Evolutionary conservation across 92 coral and sea anemone genomes (phyloP).

Genomic region (Epizoanthus ramosus): DNA sequence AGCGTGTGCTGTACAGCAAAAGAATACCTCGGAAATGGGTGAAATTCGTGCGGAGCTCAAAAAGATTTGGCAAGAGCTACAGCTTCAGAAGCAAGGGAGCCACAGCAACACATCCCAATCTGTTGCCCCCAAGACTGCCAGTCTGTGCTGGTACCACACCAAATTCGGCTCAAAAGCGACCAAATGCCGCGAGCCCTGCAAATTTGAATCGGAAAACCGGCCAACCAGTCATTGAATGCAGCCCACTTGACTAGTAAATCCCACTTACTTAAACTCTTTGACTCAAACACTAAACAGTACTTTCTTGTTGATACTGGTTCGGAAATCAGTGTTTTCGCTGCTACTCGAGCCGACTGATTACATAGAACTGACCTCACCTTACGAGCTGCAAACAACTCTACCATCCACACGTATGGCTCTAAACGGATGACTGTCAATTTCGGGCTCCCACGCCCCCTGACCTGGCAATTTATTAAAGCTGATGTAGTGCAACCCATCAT

Average conservation of each 20-base stretch:
- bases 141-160: conserved; percentile 60
- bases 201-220: conserved; percentile 50
- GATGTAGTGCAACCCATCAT: conserved; percentile 48
- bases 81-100: neutral
- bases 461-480: conserved; percentile 48
- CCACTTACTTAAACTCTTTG: conserved; percentile 36
- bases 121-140: conserved; percentile 9
- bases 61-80: conserved; percentile 21
- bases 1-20: conserved; percentile 9
- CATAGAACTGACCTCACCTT: conserved; percentile 45
- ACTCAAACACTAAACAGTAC: conserved; percentile 40
- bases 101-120: neutral
- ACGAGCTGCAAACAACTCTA: conserved; percentile 65
- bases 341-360: conserved; percentile 41
- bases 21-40: neutral
- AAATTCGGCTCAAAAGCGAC: conserved; percentile 52
- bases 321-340: conserved; percentile 56
- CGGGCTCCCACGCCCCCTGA: conserved; percentile 62
- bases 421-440: conserved; percentile 28
- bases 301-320: conserved; percentile 59
- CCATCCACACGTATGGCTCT: conserved; percentile 43
- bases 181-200: conserved; percentile 62
- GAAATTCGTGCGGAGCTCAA: conserved; percentile 15
- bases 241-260: conserved; percentile 58
- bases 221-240: conserved; percentile 12